Evolutionary conservation across 2,888 invertebrate species (phyloP), one percentile per base, ranked within the genome.

Genomic region (Apotomis turbidana): DNA sequence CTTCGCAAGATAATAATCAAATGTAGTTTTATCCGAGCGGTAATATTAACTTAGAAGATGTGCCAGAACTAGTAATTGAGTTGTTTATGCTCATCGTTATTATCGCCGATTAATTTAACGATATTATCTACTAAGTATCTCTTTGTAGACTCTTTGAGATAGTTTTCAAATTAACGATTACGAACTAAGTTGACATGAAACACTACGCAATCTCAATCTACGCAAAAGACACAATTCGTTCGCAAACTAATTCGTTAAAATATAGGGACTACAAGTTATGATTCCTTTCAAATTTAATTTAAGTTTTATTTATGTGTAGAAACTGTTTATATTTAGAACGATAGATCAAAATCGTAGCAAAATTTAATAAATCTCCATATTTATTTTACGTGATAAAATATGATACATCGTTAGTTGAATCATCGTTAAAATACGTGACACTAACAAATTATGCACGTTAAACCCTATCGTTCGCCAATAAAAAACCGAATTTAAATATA

Each of bases 1-100:
- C 61, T 41, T 61, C 67, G 67, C 51, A 68, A 44, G 67, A 71
- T 27, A 67, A 67, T 71, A 71, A 71, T 71, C 61, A 71, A 71
- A 71, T 58, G 67, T 60, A 41, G 51, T 57, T 13, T 51, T 68
- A 62, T 61, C 59, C 57, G 51, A 62, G 27, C 36, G 44, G 63
- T 63, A 63, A 71, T 71, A 67, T 71, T 62, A 61, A 61, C 55
- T 67, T 66, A 51, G 66, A 71, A 52, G 54, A 57, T 68, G 67
- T 68, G 71, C 71, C 67, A 71, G 67, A 68, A 71, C 12, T 57
- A 68, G 44, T 71, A 62, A 67, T 67, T 57, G 27, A 15, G 55
- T 46, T 49, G 15, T 51, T 61, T 71, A 66, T 67, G 38, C 36
- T 58, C 60, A 55, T 46, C 46, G 36, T 66, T 46, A 66, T 9